A percentile compares a stretch with the other conserved stretches of the same genome.
phyloP scores from a whole-genome alignment of 2,113 vertebrate genomes.

The Crypturellus undulatus region DNA sequence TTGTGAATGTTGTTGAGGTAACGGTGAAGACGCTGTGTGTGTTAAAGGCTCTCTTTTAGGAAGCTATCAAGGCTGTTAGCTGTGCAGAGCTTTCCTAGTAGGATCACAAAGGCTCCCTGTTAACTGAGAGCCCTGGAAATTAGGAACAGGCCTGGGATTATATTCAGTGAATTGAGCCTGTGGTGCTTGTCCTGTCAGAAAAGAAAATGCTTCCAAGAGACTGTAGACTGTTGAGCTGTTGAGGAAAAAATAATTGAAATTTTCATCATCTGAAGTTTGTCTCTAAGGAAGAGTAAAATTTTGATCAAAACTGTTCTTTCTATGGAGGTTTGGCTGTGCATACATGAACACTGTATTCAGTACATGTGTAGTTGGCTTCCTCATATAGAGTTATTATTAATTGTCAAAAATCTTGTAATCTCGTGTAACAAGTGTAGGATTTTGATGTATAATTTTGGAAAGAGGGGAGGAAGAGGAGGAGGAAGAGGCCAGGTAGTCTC shows the following conservation, averaged over 20 bases:
- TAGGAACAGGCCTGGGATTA: neutral
- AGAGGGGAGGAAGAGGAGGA: neutral
- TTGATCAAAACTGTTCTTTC: neutral
- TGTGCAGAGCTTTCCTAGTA: slow-evolving; percentile 3
- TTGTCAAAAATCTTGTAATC: neutral
- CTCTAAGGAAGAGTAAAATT: neutral
- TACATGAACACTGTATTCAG: neutral
- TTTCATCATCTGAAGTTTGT: neutral
- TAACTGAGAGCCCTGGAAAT: neutral
- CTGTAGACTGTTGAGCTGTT: neutral
- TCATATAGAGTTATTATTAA: neutral
- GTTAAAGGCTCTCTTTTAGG: neutral
- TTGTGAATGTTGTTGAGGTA: neutral
- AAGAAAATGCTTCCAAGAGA: neutral
- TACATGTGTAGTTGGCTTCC: neutral
- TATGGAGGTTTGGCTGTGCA: neutral
- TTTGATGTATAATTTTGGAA: neutral
- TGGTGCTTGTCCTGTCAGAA: neutral
- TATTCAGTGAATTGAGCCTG: neutral
- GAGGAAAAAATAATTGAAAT: neutral
- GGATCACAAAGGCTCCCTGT: neutral
- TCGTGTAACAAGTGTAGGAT: fast-evolving
- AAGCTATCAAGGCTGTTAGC: neutral
- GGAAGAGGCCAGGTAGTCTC: neutral
- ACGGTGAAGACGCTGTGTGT: neutral